Percentiles rank a stretch among this genome's conserved stretches.
phyloP scores from a whole-genome alignment of 2,113 vertebrate genomes.

The Hyperopisus bebe region DNA sequence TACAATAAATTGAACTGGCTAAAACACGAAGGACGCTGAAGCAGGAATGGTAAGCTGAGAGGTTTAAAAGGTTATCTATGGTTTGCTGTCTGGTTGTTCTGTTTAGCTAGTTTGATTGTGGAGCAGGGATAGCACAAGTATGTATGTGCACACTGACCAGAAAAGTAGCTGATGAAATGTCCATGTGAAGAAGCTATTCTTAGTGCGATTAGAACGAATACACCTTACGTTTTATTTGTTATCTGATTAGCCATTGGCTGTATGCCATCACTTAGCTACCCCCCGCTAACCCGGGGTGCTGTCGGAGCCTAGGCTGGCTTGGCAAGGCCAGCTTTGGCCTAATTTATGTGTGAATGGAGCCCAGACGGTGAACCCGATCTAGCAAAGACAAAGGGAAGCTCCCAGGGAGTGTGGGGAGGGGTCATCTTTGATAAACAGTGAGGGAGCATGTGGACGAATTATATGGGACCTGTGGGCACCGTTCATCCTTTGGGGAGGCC shows the following conservation, averaged over 20 bases:
- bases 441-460: constrained; percentile 53
- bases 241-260: neutral
- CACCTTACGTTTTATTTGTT: neutral
- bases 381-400: constrained; percentile 13
- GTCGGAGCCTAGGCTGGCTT: neutral
- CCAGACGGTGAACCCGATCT: constrained; percentile 27
- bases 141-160: neutral
- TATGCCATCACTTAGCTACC: neutral
- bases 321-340: neutral
- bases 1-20: neutral
- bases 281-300: neutral
- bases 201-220: neutral
- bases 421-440: constrained; percentile 40
- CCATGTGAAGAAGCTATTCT: neutral
- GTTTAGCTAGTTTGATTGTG: neutral
- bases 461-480: constrained; percentile 49
- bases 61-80: neutral
- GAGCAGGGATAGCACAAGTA: neutral
- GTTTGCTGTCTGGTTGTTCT: neutral
- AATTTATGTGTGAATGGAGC: neutral
- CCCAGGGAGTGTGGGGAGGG: constrained; percentile 27
- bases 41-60: neutral
- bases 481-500: constrained; percentile 46
- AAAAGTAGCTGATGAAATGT: neutral
- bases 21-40: neutral